Base-by-base conservation (phyloP, 2,888 invertebrate species). In the Drosophila anomalata region DNA sequence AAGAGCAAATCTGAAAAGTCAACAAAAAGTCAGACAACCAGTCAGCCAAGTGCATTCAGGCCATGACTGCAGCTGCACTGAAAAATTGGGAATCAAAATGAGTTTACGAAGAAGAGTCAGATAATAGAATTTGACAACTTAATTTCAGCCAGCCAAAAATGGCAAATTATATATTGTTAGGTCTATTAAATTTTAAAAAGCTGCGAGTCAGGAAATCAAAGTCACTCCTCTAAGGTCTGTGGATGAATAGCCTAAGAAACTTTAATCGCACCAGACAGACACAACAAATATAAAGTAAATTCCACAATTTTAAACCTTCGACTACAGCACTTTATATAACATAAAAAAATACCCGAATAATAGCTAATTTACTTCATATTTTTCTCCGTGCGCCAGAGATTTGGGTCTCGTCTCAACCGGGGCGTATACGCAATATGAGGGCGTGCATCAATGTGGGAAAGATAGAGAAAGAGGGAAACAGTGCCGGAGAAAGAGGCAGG, bases 1-100 rank as follows among this genome's bases (percentile, higher is more conserved):
- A 66, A 73, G 55, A 70, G 70, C 48, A 82, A 82, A 88, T 80
- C 86, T 58, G 58, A 78, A 88, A 82, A 88, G 80, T 82, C 83
- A 88, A 82, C 88, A 80, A 70, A 84, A 68, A 78, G 74, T 55
- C 69, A 70, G 60, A 22, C 55, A 44, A 41, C 36, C 78, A 61
- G 60, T 48, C 67, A 62, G 76, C 86, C 86, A 88, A 88, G 82
- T 88, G 80, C 80, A 86, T 65, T 65, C 39, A 42, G 56, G 72
- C 79, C 79, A 41, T 58, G 60, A 52, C 56, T 75, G 48, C 58
- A 74, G 29, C 52, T 53, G 44, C n/a, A 22, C 17, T n/a, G 39
- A 17, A 44, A 44, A 12, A 14, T n/a, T 41, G 14, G 14, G 41
- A 6, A 8, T 41, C 3, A 41, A 41, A 41, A n/a, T 41, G 41